Conservation (phyloP, 2,113 vertebrate species). For the Lagenorhynchus albirostris region DNA sequence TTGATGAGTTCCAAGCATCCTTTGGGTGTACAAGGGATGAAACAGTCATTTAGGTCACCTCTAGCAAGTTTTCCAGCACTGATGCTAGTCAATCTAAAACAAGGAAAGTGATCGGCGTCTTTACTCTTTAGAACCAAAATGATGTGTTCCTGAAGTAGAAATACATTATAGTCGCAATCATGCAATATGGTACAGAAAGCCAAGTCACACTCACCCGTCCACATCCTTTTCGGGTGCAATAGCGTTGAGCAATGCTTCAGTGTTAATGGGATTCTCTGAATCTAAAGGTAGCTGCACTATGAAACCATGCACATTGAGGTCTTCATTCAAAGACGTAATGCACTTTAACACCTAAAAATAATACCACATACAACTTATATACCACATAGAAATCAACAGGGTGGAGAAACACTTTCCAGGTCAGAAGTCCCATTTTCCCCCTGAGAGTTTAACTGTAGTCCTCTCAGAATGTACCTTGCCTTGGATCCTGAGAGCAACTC, state of each 20-base stretch:
- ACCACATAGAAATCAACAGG: background rate
- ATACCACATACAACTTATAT: background rate
- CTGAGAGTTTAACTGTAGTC: background rate
- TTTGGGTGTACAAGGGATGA: slow-evolving; percentile 97
- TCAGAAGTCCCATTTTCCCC: background rate
- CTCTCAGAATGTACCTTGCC: background rate
- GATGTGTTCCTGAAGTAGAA: background rate
- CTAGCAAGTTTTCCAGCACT: slow-evolving; percentile 96
- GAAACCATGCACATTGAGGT: slow-evolving; percentile 91
- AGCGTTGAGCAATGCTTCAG: slow-evolving; percentile 92
- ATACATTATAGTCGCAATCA: background rate
- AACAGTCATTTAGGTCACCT: slow-evolving; percentile 93
- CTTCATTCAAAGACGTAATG: slow-evolving; percentile 90
- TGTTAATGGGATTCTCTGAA: slow-evolving; percentile 90
- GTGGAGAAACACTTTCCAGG: background rate
- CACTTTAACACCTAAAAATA: slow-evolving; percentile 88
- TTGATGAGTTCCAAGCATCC: slow-evolving; percentile 98
- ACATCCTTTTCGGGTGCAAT: slow-evolving; percentile 95
- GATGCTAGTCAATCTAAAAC: slow-evolving; percentile 91
- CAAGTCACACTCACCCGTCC: slow-evolving; percentile 88
- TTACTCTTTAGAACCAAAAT: background rate
- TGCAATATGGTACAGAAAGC: background rate
- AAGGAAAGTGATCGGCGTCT: slow-evolving; percentile 1
- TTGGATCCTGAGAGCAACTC: background rate
- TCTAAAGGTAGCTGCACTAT: slow-evolving; percentile 97